Evolutionary conservation across 2,888 invertebrate genomes (phyloP).

Genomic region (Drosophila multiciliata): DNA sequence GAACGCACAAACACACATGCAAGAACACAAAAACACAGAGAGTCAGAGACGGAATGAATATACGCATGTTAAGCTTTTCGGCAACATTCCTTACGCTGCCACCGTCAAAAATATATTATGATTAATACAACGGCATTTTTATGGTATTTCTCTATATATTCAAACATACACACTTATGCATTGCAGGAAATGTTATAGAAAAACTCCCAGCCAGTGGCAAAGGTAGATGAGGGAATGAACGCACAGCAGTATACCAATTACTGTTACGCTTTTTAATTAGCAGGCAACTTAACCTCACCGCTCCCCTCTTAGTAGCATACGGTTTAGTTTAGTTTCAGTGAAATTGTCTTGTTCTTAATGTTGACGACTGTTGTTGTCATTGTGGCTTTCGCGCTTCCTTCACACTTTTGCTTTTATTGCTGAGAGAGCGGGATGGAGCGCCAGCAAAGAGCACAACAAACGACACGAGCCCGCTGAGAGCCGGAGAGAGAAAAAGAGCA

Average conservation of each 20-base stretch:
- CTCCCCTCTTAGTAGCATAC: constrained; percentile 17
- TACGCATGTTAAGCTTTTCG: constrained; percentile 53
- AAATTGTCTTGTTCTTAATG: constrained; percentile 47
- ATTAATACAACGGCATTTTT: constrained; percentile 75
- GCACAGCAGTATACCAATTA: constrained; percentile 77
- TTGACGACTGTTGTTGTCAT: constrained; percentile 41
- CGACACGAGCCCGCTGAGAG: constrained; percentile 20
- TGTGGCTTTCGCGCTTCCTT: constrained; percentile 56
- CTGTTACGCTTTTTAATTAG: constrained; percentile 78
- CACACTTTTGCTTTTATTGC: constrained; percentile 64
- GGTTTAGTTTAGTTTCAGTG: constrained; percentile 38
- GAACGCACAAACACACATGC: constrained; percentile 39
- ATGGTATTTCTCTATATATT: constrained; percentile 62
- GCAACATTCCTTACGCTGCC: constrained; percentile 59
- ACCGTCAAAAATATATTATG: constrained; percentile 73
- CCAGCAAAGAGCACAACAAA: constrained; percentile 33
- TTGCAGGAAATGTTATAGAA: constrained; percentile 15
- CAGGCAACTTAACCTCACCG: constrained; percentile 31
- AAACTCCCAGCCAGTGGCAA: constrained; percentile 64
- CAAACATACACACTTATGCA: constrained; percentile 6
- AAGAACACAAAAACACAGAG: constrained; percentile 7
- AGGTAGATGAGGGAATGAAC: constrained; percentile 28
- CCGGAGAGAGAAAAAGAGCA: constrained; percentile 9
- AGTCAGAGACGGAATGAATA: constrained; percentile 10
- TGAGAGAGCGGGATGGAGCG: constrained; percentile 14